Conservation (phyloP, 2,888 invertebrate species). For the Drosophila sordidula region DNA sequence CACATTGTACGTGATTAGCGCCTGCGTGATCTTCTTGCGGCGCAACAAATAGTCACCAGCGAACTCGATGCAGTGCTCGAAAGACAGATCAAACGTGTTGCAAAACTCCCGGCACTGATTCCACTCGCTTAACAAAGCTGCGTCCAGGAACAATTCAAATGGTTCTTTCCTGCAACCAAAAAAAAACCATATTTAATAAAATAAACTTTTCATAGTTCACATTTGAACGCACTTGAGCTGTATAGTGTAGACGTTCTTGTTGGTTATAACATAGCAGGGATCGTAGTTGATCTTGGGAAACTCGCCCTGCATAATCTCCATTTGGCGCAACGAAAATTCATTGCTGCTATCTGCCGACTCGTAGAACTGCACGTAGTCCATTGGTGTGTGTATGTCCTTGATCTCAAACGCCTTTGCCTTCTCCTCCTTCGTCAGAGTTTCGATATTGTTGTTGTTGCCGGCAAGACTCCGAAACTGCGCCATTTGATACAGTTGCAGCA, state of each 20-base stretch:
- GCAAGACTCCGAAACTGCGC: conserved; percentile 68
- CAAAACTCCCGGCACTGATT: conserved; percentile 85
- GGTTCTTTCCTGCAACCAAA: conserved; percentile 81
- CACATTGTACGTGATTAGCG: conserved; percentile 92
- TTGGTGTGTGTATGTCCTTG: conserved; percentile 82
- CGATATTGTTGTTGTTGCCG: conserved; percentile 45
- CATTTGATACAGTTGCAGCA: conserved; percentile 84
- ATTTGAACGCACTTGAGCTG: conserved; percentile 79
- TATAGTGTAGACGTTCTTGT: conserved; percentile 84
- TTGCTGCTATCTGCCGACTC: conserved; percentile 74
- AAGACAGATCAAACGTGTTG: conserved; percentile 84
- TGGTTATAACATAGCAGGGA: conserved; percentile 85
- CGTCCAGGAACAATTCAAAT: conserved; percentile 83
- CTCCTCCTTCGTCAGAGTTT: conserved; percentile 79
- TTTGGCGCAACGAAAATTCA: conserved; percentile 81
- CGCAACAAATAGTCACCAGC: conserved; percentile 93
- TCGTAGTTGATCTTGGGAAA: conserved; percentile 85
- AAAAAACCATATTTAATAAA: not conserved
- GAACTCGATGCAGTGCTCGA: conserved; percentile 87
- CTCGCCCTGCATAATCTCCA: conserved; percentile 84
- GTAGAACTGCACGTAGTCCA: conserved; percentile 83
- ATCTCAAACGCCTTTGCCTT: conserved; percentile 81
- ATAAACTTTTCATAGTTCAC: not conserved
- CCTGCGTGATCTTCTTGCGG: conserved; percentile 90
- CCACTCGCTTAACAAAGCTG: conserved; percentile 82